A percentile compares a stretch with the other conserved stretches of the same genome.
phyloP scores from a whole-genome alignment of 2,113 vertebrate genomes.

The Acrocephalus kingi region DNA sequence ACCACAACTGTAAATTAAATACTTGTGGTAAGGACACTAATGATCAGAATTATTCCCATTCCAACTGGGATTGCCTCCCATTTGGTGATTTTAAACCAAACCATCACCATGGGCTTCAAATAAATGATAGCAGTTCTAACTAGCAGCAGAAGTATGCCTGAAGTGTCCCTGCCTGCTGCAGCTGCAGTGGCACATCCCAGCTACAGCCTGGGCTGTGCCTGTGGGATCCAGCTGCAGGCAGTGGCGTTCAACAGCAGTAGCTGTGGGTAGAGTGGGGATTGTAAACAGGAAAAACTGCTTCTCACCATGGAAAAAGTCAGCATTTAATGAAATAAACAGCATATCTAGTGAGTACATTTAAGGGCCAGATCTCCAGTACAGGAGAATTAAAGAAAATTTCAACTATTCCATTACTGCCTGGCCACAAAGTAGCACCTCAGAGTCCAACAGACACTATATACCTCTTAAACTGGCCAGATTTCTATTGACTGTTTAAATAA shows the following conservation, averaged over 20 bases:
- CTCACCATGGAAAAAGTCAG: neutral
- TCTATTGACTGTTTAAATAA: neutral
- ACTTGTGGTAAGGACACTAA: neutral
- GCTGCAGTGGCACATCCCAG: neutral
- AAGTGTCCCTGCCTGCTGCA: neutral
- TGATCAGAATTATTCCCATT: neutral
- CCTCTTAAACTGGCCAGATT: neutral
- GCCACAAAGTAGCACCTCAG: neutral
- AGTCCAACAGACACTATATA: neutral
- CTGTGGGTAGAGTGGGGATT: neutral
- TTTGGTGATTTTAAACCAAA: neutral
- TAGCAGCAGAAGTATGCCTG: neutral
- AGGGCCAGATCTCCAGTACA: neutral
- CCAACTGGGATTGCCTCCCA: neutral
- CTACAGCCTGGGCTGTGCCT: accelerated
- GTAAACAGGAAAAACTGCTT: neutral
- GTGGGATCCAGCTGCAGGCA: neutral
- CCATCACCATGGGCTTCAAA: neutral
- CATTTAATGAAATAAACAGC: neutral
- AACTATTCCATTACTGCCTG: neutral
- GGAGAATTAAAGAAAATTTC: neutral
- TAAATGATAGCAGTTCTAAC: neutral
- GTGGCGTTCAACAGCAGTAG: neutral
- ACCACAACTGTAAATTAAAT: neutral
- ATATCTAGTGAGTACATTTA: neutral